phyloP scores from a whole-genome alignment of 2,888 invertebrate species.

The Busseola fusca region DNA sequence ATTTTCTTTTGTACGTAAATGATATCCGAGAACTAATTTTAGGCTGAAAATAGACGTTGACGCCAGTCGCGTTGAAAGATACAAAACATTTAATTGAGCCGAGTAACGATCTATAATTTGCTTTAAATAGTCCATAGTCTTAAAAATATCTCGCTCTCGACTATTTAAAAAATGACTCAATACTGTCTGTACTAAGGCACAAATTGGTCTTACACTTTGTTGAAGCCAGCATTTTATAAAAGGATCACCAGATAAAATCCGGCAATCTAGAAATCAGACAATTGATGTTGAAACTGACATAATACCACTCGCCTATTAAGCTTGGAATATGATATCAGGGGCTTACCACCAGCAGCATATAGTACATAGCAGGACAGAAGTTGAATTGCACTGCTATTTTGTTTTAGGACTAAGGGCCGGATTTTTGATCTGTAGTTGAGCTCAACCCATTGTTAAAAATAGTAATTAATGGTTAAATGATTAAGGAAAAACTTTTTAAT shows the following conservation, averaged over 20 bases:
- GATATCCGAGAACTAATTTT: slow-evolving; percentile 41
- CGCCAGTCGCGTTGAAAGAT: slow-evolving; percentile 44
- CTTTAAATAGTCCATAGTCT: background rate
- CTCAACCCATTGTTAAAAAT: too few relatives aligned
- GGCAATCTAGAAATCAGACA: background rate
- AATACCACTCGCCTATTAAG: background rate
- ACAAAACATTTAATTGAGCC: slow-evolving; percentile 13
- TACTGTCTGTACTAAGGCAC: slow-evolving; percentile 23
- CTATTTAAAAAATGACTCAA: slow-evolving; percentile 7
- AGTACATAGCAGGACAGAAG: too few relatives aligned
- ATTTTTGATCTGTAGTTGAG: too few relatives aligned
- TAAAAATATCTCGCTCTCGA: slow-evolving; percentile 8
- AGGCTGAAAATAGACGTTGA: slow-evolving; percentile 31
- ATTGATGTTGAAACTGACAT: background rate
- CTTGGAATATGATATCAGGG: background rate
- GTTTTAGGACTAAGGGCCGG: too few relatives aligned
- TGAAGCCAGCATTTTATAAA: background rate
- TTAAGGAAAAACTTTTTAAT: too few relatives aligned
- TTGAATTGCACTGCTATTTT: too few relatives aligned
- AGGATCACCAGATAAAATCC: background rate
- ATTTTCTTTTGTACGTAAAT: slow-evolving; percentile 60
- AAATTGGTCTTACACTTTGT: background rate
- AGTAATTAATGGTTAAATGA: too few relatives aligned
- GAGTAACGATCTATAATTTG: background rate
- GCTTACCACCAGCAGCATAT: too few relatives aligned